Percentiles rank a stretch among this genome's conserved stretches.
Conservation (phyloP, 2,113 vertebrate species). For the Lipotes vexillifer region DNA sequence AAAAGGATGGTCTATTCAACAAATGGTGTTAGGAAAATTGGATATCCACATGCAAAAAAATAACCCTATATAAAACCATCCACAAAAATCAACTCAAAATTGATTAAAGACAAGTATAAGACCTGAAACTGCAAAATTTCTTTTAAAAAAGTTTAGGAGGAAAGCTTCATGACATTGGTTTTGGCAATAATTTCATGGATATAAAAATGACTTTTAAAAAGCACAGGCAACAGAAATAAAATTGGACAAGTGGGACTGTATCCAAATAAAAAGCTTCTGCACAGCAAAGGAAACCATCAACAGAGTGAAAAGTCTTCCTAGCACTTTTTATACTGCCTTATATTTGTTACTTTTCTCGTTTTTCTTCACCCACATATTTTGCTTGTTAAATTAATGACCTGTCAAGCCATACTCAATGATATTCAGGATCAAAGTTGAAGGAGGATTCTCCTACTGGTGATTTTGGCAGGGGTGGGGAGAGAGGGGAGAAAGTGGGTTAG, state of each 20-base stretch:
- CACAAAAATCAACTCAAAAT: not conserved
- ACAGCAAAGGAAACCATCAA: not conserved
- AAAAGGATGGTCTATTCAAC: not conserved
- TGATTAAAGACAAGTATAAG: not conserved
- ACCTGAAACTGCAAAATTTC: not conserved
- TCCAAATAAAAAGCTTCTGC: not conserved
- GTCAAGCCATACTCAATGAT: not conserved
- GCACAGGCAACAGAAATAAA: not conserved
- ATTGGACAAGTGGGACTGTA: not conserved
- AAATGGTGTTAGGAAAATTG: not conserved
- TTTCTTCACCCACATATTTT: not conserved
- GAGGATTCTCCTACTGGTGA: not conserved
- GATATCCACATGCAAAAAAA: not conserved
- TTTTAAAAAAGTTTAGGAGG: not conserved
- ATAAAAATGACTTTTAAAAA: not conserved
- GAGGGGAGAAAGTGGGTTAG: not conserved
- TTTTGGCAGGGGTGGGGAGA: not conserved
- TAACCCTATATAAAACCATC: not conserved
- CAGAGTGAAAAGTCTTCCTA: not conserved
- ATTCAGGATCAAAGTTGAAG: not conserved
- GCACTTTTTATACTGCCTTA: not conserved
- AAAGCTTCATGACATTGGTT: not conserved
- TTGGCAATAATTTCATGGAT: not conserved
- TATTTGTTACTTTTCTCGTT: not conserved
- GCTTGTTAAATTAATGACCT: not conserved